Evolutionary conservation across 2,113 vertebrate species (phyloP).

Genomic region (Ploceus nigricollis): DNA sequence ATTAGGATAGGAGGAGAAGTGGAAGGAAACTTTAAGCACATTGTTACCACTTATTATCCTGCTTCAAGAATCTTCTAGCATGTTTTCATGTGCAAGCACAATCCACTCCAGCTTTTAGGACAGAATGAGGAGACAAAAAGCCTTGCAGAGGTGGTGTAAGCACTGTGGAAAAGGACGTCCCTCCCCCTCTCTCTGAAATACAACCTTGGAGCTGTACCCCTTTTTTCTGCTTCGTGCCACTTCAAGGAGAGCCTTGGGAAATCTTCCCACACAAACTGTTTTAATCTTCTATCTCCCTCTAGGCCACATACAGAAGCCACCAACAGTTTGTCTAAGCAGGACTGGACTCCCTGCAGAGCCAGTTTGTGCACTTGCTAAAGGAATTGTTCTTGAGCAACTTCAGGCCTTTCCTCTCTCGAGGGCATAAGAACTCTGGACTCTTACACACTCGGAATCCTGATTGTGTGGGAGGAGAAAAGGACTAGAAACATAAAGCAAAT

Average conservation of each 20-base stretch:
- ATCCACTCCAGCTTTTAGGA: background rate
- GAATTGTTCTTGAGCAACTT: conserved; percentile 61
- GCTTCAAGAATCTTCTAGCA: background rate
- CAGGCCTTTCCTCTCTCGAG: conserved; percentile 54
- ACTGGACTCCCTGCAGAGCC: conserved; percentile 63
- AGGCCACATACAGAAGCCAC: conserved; percentile 50
- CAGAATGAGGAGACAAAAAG: background rate
- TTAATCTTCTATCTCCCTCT: conserved; percentile 39
- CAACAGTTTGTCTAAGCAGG: conserved; percentile 31
- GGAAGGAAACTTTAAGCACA: background rate
- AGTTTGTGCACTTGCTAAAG: conserved; percentile 60
- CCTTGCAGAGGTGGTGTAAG: background rate
- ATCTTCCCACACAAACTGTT: conserved; percentile 42
- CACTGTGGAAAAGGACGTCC: background rate
- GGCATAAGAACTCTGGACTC: conserved; percentile 58
- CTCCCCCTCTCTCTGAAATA: background rate
- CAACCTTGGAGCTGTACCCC: background rate
- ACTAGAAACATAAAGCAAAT: conserved; percentile 8
- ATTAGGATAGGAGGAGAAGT: background rate
- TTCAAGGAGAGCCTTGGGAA: conserved; percentile 35
- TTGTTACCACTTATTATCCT: background rate
- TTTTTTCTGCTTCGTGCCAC: background rate
- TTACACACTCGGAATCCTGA: background rate
- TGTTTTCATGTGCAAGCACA: background rate
- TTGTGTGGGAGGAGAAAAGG: conserved; percentile 25